Base-by-base conservation (phyloP, 1,140 invertebrate genomes). In the Drepana arcuata region DNA sequence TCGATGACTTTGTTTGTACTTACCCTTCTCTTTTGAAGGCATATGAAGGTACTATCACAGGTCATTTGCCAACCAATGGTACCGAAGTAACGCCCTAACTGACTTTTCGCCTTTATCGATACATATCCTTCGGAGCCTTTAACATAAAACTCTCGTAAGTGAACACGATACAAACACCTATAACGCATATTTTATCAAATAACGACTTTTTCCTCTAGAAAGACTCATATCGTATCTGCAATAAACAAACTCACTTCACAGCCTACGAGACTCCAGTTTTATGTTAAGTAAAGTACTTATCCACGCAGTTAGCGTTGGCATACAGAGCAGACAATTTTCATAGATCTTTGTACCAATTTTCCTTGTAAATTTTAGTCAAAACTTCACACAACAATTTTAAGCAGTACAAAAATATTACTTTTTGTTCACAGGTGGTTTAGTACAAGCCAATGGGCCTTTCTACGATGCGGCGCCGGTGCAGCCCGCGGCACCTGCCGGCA, bases 41-140 rank as follows among this genome's bases (percentile, higher is more conserved):
- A 59, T 49, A 56, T 50, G 47, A 59, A 67, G 49, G 47, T 61
- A 55, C 42, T 70, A 64, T 67, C 48, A 64, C 72, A 66, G 45
- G 50, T 59, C 67, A 78, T 80, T 75, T 66, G 51, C 50, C 41
- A 53, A 41, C 55, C 57, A 77, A 78, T 77, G 73, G 43, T 41
- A 69, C 55, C 59, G 71, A 80, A 75, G 59, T 70, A 74, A 70
- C 47, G 36, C 48, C 41, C 51, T 48, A 41, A 40, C 48, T 48
- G 43, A 48, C 40, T 65, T 46, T 48, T 35, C 14, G 38, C 47
- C 48, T 56, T 67, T 64, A 65, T 60, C 55, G 33, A 23, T 28
- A 44, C 42, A 43, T 47, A 62, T 48, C 42, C 14, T 33, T 31
- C 16, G 18, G 25, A 51, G 39, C 31, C 34, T 43, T 48, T 45